Conservation (phyloP, 1,140 invertebrate species). For the Pseudobourletiella spinata region DNA sequence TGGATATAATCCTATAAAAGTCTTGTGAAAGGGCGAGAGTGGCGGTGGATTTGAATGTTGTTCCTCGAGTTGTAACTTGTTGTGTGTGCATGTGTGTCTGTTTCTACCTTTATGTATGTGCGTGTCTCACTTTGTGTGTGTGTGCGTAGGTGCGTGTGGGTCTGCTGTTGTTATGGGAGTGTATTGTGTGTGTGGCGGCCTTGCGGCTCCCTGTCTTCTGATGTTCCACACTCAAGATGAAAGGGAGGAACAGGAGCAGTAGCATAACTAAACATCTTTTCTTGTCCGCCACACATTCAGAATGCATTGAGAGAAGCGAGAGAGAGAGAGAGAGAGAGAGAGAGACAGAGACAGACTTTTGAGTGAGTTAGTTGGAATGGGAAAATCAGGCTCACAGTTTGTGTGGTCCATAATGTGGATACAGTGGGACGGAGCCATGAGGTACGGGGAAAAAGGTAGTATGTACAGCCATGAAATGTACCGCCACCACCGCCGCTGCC, state of each 20-base stretch:
- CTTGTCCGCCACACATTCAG: not conserved
- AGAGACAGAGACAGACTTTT: not conserved
- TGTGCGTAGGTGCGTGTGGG: too few species aligned
- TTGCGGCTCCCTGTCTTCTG: not conserved
- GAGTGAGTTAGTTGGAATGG: not conserved
- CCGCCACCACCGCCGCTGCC: too few species aligned
- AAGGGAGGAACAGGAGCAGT: not conserved
- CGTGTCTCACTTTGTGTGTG: too few species aligned
- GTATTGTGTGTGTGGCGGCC: conserved; percentile 4
- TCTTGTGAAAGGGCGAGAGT: too few species aligned
- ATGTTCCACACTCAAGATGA: not conserved
- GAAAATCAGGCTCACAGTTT: not conserved
- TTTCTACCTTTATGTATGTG: too few species aligned
- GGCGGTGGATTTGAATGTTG: too few species aligned
- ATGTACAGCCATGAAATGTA: too few species aligned
- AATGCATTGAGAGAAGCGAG: not conserved
- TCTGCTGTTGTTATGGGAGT: not conserved
- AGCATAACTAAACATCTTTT: not conserved
- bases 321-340: not conserved
- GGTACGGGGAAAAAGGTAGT: too few species aligned
- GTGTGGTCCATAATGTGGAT: not conserved
- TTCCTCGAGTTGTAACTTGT: too few species aligned
- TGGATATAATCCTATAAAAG: too few species aligned
- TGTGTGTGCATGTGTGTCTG: too few species aligned
- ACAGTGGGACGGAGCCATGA: not conserved